Conservation (phyloP, 2,113 vertebrate species). For the Ia io region DNA sequence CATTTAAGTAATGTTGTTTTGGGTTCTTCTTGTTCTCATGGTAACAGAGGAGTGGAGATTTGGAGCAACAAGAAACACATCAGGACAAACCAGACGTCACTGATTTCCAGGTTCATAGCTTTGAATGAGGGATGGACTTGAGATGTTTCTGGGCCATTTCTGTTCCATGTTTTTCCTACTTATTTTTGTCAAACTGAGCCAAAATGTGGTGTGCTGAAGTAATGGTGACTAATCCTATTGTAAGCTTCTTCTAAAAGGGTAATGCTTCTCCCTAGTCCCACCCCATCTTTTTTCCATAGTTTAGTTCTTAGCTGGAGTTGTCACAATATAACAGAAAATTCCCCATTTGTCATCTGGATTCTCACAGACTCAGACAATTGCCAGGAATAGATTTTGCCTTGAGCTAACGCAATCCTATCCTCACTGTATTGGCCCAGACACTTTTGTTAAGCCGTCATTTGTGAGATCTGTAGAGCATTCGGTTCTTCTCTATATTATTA, state of each 20-base stretch:
- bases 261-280: background rate
- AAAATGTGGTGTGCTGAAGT: constrained; percentile 57
- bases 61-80: constrained; percentile 3
- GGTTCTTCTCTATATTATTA: constrained; percentile 8
- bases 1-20: constrained; percentile 11
- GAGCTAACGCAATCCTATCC: constrained; percentile 3
- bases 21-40: background rate
- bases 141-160: constrained; percentile 26
- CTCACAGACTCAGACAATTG: constrained; percentile 56
- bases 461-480: background rate
- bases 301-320: constrained; percentile 53
- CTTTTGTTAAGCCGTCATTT: background rate
- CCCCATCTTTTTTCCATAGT: constrained; percentile 49
- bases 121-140: background rate
- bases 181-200: constrained; percentile 54
- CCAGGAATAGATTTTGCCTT: constrained; percentile 56
- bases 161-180: constrained; percentile 25
- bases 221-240: constrained; percentile 67
- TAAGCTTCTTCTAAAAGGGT: constrained; percentile 50
- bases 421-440: background rate
- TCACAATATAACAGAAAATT: constrained; percentile 60
- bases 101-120: background rate
- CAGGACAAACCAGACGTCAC: background rate
- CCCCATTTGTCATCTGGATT: constrained; percentile 59
- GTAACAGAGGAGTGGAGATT: background rate